Percentiles rank a stretch among this genome's conserved stretches.
These are phyloP conservation scores for Onthophagus sagittarius DNA, from an alignment of 2,888 invertebrate species.

Conservation along the genomic window DNA sequence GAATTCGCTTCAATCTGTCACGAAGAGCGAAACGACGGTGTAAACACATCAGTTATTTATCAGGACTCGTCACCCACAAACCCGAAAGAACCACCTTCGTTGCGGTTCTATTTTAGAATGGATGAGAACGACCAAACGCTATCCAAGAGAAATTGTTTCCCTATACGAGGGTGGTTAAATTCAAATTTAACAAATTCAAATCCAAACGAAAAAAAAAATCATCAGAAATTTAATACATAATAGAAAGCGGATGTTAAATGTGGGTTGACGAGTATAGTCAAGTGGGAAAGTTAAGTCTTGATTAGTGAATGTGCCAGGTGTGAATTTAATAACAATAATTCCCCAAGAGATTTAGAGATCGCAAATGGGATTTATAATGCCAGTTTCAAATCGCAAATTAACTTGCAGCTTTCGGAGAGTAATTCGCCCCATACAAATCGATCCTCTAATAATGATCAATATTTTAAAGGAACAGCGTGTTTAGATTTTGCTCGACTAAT, in stretches of 20 bases:
- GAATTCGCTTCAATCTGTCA: conserved; percentile 8
- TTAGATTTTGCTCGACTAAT: not conserved
- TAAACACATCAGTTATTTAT: conserved; percentile 8
- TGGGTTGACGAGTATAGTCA: too few relatives aligned
- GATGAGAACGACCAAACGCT: not conserved
- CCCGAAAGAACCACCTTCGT: not conserved
- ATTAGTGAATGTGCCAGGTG: too few relatives aligned
- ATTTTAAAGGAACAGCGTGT: not conserved
- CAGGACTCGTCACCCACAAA: not conserved
- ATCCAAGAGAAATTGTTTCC: not conserved
- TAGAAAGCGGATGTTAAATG: too few relatives aligned
- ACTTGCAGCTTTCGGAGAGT: not conserved
- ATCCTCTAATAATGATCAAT: not conserved
- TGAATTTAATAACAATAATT: too few relatives aligned
- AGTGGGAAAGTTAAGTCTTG: too few relatives aligned
- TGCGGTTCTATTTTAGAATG: not conserved
- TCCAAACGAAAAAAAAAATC: too few relatives aligned
- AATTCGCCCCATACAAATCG: too few relatives aligned
- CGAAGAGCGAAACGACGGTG: conserved; percentile 1
- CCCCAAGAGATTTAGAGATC: too few relatives aligned
- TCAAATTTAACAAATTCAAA: not conserved
- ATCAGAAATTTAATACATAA: too few relatives aligned
- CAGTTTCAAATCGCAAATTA: not conserved
- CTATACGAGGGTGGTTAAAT: not conserved
- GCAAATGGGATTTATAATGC: too few relatives aligned